A percentile compares a stretch with the other conserved stretches of the same genome.
phyloP scores from a whole-genome alignment of 64 coral and sea anemone species.

The Actinia equina region DNA sequence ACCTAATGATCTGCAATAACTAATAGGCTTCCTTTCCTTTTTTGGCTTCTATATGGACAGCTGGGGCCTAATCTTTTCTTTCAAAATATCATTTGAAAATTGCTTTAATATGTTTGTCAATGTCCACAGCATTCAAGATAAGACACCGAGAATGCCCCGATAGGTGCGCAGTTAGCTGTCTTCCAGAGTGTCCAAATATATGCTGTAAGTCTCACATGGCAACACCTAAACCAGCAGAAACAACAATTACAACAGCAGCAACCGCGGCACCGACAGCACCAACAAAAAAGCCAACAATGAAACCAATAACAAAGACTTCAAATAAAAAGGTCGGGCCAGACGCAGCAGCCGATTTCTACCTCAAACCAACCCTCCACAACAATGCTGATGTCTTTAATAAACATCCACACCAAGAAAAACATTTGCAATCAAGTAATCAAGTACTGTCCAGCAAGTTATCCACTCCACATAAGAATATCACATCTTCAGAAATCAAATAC shows the following conservation, averaged over 20 bases:
- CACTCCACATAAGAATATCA: not conserved
- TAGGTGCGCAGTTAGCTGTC: constrained; percentile 45
- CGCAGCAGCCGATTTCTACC: constrained; percentile 22
- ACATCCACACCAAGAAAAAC: not conserved
- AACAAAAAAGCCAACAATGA: constrained; percentile 16
- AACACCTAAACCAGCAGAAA: constrained; percentile 6
- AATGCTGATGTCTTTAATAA: constrained; percentile 1
- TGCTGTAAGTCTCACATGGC: constrained; percentile 67
- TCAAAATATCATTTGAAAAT: not conserved
- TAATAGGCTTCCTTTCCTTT: too few relatives aligned
- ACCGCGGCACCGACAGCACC: not conserved
- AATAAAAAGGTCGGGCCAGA: constrained; percentile 15
- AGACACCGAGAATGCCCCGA: constrained; percentile 42
- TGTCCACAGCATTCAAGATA: constrained; percentile 52
- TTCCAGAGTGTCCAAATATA: constrained; percentile 48
- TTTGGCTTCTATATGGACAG: too few relatives aligned
- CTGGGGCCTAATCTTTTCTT: too few relatives aligned
- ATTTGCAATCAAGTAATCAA: not conserved
- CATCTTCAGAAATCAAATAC: not conserved
- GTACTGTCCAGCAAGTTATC: not conserved
- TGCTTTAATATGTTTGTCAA: constrained; percentile 15
- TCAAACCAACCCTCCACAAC: constrained; percentile 17
- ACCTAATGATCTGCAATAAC: too few relatives aligned
- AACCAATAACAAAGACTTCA: not conserved
- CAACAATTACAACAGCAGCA: not conserved